Evolutionary conservation across 2,113 vertebrate genomes (phyloP).

Genomic region (Crocuta crocuta): DNA sequence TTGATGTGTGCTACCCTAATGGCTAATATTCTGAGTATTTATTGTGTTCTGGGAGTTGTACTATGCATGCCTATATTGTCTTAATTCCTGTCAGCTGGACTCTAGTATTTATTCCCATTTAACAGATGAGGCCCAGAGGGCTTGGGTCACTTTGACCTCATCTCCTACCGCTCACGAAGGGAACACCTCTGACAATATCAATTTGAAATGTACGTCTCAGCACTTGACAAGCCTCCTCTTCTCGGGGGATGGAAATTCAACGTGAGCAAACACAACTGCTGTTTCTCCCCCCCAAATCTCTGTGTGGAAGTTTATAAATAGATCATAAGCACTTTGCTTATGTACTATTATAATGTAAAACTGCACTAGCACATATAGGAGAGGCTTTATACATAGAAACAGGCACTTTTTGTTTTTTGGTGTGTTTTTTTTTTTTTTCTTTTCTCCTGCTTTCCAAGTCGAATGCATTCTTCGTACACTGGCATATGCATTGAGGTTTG

Average conservation of each 20-base stretch:
- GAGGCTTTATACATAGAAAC: neutral
- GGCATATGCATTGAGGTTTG: constrained; percentile 54
- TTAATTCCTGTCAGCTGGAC: neutral
- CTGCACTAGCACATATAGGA: neutral
- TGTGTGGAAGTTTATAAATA: constrained; percentile 23
- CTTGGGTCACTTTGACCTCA: neutral
- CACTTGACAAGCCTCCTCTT: neutral
- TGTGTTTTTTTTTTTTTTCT: neutral
- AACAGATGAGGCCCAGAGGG: neutral
- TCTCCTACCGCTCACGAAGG: neutral
- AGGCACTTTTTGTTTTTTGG: neutral
- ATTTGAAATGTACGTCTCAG: neutral
- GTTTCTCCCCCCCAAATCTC: neutral
- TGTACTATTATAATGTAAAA: neutral
- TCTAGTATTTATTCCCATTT: neutral
- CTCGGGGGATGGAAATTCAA: neutral
- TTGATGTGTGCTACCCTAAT: neutral
- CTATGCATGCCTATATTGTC: neutral
- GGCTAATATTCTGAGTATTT: neutral
- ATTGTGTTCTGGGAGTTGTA: neutral
- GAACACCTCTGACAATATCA: neutral
- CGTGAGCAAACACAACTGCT: neutral
- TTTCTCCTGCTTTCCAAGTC: neutral
- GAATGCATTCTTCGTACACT: neutral
- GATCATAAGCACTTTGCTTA: neutral